Conservation (phyloP, 1,140 invertebrate genomes). For the Drosophila neocordata region DNA sequence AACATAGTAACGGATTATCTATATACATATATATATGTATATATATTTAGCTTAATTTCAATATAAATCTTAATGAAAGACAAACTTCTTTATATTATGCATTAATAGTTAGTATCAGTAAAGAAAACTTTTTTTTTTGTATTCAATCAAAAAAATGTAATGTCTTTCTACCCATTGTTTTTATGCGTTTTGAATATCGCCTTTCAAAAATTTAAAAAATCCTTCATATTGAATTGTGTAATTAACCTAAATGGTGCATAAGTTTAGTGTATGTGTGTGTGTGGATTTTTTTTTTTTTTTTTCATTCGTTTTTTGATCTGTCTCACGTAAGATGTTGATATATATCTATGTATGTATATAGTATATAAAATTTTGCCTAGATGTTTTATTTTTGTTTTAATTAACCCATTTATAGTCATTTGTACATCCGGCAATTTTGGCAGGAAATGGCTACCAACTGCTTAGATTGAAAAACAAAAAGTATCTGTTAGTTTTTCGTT, state of each 20-base stretch:
- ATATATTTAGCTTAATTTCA: too few species aligned
- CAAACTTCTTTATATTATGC: too few species aligned
- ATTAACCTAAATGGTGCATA: background rate
- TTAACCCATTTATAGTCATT: slow-evolving; percentile 75
- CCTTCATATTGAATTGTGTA: background rate
- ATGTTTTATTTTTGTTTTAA: slow-evolving; percentile 51
- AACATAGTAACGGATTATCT: too few species aligned
- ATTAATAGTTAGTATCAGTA: too few species aligned
- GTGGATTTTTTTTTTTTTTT: background rate
- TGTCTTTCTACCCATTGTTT: too few species aligned
- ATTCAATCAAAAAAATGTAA: too few species aligned
- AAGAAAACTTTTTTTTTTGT: too few species aligned
- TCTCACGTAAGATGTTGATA: background rate
- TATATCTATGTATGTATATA: background rate
- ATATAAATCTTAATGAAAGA: too few species aligned
- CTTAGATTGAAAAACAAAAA: slow-evolving; percentile 47
- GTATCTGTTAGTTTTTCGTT: slow-evolving; percentile 14
- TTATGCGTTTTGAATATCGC: too few species aligned
- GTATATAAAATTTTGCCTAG: slow-evolving; percentile 8
- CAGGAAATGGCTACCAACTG: slow-evolving; percentile 61
- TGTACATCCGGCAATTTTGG: slow-evolving; percentile 67
- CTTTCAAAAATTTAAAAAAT: too few species aligned
- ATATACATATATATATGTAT: too few species aligned
- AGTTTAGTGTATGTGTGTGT: background rate
- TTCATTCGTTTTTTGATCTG: background rate